Percentiles rank a stretch among this genome's conserved stretches.
Evolutionary conservation across 2,888 invertebrate species (phyloP).

Genomic region (Tachina grossa): DNA sequence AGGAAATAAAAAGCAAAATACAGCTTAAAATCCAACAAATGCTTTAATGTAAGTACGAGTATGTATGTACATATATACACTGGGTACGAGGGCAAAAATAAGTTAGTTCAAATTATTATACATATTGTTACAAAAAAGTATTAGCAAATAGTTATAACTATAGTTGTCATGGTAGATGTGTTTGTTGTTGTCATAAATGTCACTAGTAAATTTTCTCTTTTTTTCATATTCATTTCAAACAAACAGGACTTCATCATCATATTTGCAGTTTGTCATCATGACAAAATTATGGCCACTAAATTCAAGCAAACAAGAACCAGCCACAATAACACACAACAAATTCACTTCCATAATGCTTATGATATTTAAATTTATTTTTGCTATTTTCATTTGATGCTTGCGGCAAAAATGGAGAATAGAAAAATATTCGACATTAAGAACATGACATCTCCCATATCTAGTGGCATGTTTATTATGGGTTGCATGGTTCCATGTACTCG

Average conservation of each 20-base stretch:
- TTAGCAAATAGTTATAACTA: conserved; percentile 1
- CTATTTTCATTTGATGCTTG: conserved; percentile 15
- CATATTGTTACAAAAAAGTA: background rate
- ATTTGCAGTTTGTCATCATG: conserved; percentile 40
- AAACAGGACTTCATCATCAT: background rate
- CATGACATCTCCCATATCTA: conserved; percentile 49
- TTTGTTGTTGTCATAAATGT: conserved; percentile 62
- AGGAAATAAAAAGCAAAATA: background rate
- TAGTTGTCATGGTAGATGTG: background rate
- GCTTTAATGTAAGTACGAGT: conserved; percentile 20
- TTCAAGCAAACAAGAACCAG: conserved; percentile 34
- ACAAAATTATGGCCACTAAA: conserved; percentile 47
- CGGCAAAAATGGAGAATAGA: background rate
- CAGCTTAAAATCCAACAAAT: conserved; percentile 54
- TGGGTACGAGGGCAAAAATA: background rate
- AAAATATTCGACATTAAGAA: conserved; percentile 28
- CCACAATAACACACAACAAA: conserved; percentile 30
- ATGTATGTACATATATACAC: too few species aligned
- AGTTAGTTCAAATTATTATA: conserved; percentile 6
- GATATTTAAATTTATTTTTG: conserved; percentile 42
- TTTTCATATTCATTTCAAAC: background rate
- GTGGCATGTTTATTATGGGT: conserved; percentile 18
- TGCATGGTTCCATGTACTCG: conserved; percentile 22
- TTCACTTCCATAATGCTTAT: conserved; percentile 13
- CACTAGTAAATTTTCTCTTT: conserved; percentile 42